phyloP scores from a whole-genome alignment of 2,888 invertebrate species.

The Sceliomorpha sp. region DNA sequence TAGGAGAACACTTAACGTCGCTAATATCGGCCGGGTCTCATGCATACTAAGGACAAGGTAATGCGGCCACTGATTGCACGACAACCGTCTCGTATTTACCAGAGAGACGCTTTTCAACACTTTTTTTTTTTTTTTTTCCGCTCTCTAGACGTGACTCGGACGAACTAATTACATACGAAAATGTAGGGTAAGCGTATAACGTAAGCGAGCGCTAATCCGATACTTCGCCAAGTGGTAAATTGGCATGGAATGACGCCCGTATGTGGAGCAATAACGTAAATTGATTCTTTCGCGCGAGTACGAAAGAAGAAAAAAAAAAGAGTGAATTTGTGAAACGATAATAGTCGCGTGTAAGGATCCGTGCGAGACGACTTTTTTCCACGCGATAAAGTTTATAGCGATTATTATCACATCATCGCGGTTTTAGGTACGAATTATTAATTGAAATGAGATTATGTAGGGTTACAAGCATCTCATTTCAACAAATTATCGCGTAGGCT shows the following conservation, averaged over 20 bases:
- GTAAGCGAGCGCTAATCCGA: constrained; percentile 12
- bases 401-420: constrained; percentile 26
- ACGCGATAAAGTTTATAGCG: constrained; percentile 13
- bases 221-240: too few species aligned
- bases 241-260: too few species aligned
- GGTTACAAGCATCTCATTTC: constrained; percentile 22
- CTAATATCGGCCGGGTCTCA: constrained; percentile 30
- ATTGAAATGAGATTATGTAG: constrained; percentile 42
- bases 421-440: constrained; percentile 30
- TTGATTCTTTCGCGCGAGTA: constrained; percentile 13
- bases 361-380: too few species aligned
- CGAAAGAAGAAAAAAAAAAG: not conserved
- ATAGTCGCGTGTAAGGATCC: too few species aligned
- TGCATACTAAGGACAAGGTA: constrained; percentile 36
- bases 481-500: constrained; percentile 31
- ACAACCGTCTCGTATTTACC: not conserved
- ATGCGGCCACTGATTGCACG: constrained; percentile 19
- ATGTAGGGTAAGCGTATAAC: too few species aligned
- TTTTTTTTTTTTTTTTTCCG: constrained; percentile 22
- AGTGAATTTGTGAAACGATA: not conserved
- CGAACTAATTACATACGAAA: too few species aligned
- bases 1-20: constrained; percentile 30
- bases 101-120: constrained; percentile 24
- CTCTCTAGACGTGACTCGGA: too few species aligned
- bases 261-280: constrained; percentile 31